phyloP scores from a whole-genome alignment of 1,140 invertebrate genomes.

The Bradynema listronoti region DNA sequence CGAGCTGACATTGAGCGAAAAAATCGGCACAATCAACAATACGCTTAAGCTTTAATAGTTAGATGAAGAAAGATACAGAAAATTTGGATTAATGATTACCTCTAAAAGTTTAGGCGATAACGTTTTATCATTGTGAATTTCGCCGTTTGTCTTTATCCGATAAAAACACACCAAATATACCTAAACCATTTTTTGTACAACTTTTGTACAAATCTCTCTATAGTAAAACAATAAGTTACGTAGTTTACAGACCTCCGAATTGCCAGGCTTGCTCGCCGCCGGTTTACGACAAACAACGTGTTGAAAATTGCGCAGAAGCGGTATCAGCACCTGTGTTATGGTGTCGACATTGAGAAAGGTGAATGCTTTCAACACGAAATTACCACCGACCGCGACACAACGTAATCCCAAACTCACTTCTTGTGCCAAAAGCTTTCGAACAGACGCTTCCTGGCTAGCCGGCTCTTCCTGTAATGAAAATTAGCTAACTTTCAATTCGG shows the following conservation, averaged over 20 bases:
- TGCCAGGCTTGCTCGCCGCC: conserved; percentile 31
- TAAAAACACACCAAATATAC: conserved; percentile 28
- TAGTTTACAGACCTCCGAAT: conserved; percentile 29
- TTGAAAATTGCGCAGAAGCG: conserved; percentile 10
- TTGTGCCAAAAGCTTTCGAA: conserved; percentile 17
- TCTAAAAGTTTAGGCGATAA: background rate
- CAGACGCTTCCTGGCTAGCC: background rate
- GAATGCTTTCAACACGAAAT: conserved; percentile 41
- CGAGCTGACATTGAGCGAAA: conserved; percentile 21
- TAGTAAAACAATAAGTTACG: too few relatives aligned
- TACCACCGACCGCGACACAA: conserved; percentile 23
- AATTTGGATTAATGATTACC: conserved; percentile 10
- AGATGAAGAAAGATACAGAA: conserved; percentile 13
- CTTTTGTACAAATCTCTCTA: conserved; percentile 5
- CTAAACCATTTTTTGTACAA: conserved; percentile 6
- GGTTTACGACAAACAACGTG: conserved; percentile 20
- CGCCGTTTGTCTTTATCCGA: conserved; percentile 2
- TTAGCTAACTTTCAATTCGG: too few relatives aligned
- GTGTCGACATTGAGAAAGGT: conserved; percentile 22
- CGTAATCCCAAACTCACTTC: conserved; percentile 13
- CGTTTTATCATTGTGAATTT: background rate
- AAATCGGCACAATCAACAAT: conserved; percentile 17
- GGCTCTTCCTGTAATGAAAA: background rate
- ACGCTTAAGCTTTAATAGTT: background rate
- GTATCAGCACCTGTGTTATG: conserved; percentile 9